phyloP scores from a whole-genome alignment of 2,888 invertebrate species.

The Megamerina dolium region DNA sequence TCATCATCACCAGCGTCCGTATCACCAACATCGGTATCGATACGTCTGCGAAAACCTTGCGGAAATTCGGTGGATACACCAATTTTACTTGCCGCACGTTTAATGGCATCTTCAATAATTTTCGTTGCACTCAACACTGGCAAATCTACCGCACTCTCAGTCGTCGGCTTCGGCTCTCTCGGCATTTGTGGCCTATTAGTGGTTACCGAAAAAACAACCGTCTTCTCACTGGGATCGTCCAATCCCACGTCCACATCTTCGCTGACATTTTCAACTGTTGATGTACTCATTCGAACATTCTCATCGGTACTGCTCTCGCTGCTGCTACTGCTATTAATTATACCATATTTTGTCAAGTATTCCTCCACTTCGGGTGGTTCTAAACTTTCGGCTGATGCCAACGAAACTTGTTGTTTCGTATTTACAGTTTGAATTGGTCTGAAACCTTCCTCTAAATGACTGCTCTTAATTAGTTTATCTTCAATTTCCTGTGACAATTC shows the following conservation, averaged over 20 bases:
- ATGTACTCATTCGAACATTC: not conserved
- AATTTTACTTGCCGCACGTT: slow-evolving; percentile 38
- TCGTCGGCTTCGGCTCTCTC: slow-evolving; percentile 28
- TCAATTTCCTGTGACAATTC: slow-evolving; percentile 37
- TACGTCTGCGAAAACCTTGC: slow-evolving; percentile 29
- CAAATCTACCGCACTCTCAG: slow-evolving; percentile 35
- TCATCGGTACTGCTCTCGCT: not conserved
- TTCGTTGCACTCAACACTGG: slow-evolving; percentile 42
- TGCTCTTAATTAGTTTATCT: slow-evolving; percentile 23
- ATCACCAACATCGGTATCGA: slow-evolving; percentile 23
- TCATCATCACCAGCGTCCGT: slow-evolving; percentile 27
- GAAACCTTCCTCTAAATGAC: not conserved
- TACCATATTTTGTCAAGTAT: slow-evolving; percentile 12
- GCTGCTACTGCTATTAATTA: slow-evolving; percentile 6
- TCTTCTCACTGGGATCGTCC: slow-evolving; percentile 17
- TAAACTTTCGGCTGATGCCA: not conserved
- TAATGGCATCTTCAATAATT: slow-evolving; percentile 42
- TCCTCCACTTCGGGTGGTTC: slow-evolving; percentile 12
- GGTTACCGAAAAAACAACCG: slow-evolving; percentile 40
- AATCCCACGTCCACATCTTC: slow-evolving; percentile 31
- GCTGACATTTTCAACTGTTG: slow-evolving; percentile 5
- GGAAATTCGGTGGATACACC: slow-evolving; percentile 37
- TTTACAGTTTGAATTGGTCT: slow-evolving; percentile 2
- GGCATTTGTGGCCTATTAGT: slow-evolving; percentile 33
- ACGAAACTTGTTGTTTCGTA: not conserved